These are phyloP conservation scores for Chymomyza caudatula DNA, from an alignment of 2,888 invertebrate genomes.

Conservation along the genomic window DNA sequence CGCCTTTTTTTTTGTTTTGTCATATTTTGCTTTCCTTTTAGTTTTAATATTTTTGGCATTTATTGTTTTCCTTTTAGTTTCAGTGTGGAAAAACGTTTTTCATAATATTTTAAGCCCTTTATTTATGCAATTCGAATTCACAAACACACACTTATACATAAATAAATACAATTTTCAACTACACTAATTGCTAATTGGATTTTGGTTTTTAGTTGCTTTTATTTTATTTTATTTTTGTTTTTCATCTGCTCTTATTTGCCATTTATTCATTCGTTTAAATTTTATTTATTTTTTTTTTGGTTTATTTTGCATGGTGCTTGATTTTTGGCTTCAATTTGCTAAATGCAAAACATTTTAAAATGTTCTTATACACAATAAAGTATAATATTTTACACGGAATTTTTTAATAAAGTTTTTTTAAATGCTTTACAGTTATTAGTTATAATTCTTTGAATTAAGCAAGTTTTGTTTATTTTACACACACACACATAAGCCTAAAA, in stretches of 20 bases:
- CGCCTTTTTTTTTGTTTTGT: not conserved
- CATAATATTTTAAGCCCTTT: not conserved
- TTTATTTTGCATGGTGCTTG: constrained; percentile 53
- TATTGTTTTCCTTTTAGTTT: not conserved
- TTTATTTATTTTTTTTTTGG: constrained; percentile 25
- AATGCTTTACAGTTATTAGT: constrained; percentile 58
- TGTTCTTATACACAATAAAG: constrained; percentile 19
- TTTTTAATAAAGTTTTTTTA: constrained; percentile 20
- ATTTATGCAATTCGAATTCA: not conserved
- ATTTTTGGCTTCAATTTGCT: constrained; percentile 56
- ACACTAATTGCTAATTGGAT: constrained; percentile 48
- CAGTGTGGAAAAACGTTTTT: not conserved
- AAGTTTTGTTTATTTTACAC: constrained; percentile 15
- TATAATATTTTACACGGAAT: constrained; percentile 58
- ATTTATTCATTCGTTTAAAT: constrained; percentile 34
- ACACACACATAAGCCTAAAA: not conserved
- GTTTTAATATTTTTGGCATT: not conserved
- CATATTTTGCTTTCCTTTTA: not conserved
- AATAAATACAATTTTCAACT: not conserved
- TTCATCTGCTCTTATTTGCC: not conserved
- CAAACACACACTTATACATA: not conserved
- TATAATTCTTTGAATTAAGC: constrained; percentile 55
- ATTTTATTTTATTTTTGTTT: constrained; percentile 22
- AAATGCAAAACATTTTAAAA: constrained; percentile 34
- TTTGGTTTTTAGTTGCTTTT: constrained; percentile 16